Base-by-base conservation (phyloP, 2,797 vertebrate genomes). In the Limnodromus scolopaceus region DNA sequence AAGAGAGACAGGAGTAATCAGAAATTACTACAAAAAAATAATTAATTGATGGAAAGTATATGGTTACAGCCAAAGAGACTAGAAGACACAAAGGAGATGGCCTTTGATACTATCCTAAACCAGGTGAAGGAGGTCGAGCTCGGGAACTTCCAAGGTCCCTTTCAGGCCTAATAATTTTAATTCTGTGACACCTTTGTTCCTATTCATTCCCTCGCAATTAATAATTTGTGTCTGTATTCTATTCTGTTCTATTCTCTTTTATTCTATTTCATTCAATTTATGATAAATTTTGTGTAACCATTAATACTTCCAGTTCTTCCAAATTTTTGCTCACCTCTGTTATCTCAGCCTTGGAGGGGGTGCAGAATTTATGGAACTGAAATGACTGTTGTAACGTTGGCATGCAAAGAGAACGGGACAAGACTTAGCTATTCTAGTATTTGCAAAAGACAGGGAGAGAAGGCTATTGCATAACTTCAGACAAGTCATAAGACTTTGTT, bases 1-100 rank as follows among this genome's bases (percentile, higher is more conserved):
- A 96, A 97, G 85, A 92, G 86, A 97, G 97, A 91, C 74, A 97
- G 95, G 78, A 93, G 79, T 96, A 95, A 92, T 97, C 83, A 96
- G 96, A 97, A 96, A 87, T 94, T 17, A 93, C 96, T 97, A 85
- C 76, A 84, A 94, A 57, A 92, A 96, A 93, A 94, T 87, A 96
- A 95, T 95, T 96, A 93, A 94, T 93, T 95, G 93, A 87, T 97
- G 72, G 89, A 83, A 97, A 92, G 68, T 77, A 69, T 64, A 76
- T 64, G 25, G 75, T 93, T 82, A 84, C 81, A 97, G 63, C 97
- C 96, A 97, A 95, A 89, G 92, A 94, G 93, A 96, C 74, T 91
- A 93, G 64, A 16, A 57, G 88, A 95, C 66, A 93, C 81, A 75
- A 93, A 82, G 76, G 84, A 92, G 74, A 71, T 6, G 15, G 23